phyloP scores from a whole-genome alignment of 2,888 invertebrate species.

The Endotricha flammealis region DNA sequence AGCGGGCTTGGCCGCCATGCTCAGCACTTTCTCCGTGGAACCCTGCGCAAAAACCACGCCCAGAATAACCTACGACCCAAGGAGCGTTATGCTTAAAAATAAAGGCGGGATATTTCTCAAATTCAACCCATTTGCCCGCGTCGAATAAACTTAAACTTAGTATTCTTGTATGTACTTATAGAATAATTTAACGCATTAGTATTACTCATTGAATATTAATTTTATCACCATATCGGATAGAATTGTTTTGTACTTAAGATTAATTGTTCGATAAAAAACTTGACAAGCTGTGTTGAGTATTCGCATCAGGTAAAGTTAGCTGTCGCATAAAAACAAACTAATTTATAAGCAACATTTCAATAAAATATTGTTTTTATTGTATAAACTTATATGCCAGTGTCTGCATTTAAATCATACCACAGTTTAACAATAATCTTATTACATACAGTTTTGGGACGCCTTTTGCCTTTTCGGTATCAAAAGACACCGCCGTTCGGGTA shows the following conservation, averaged over 20 bases:
- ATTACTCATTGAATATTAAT: conserved; percentile 6
- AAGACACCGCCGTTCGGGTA: too few relatives aligned
- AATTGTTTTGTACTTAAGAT: conserved; percentile 19
- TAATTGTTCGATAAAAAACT: conserved; percentile 8
- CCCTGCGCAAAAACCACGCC: conserved; percentile 59
- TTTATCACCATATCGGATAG: conserved; percentile 11
- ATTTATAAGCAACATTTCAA: too few relatives aligned
- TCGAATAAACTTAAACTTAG: conserved; percentile 1
- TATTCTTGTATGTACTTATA: neutral
- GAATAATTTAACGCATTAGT: neutral
- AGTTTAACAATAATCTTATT: too few relatives aligned
- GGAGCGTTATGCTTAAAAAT: conserved; percentile 70
- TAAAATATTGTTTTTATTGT: too few relatives aligned
- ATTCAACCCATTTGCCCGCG: conserved; percentile 30
- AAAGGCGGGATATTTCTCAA: conserved; percentile 66
- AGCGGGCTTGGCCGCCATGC: conserved; percentile 51
- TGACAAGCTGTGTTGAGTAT: too few relatives aligned
- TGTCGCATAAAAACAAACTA: too few relatives aligned
- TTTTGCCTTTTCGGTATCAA: too few relatives aligned
- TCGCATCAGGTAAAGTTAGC: too few relatives aligned
- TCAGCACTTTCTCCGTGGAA: conserved; percentile 49
- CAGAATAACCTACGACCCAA: conserved; percentile 56
- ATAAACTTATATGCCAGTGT: too few relatives aligned
- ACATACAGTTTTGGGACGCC: too few relatives aligned
- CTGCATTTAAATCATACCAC: too few relatives aligned